Percentiles rank a stretch among this genome's conserved stretches.
These are phyloP conservation scores for Cyclina sinensis DNA, from an alignment of 1,140 invertebrate genomes.

Conservation along the genomic window DNA sequence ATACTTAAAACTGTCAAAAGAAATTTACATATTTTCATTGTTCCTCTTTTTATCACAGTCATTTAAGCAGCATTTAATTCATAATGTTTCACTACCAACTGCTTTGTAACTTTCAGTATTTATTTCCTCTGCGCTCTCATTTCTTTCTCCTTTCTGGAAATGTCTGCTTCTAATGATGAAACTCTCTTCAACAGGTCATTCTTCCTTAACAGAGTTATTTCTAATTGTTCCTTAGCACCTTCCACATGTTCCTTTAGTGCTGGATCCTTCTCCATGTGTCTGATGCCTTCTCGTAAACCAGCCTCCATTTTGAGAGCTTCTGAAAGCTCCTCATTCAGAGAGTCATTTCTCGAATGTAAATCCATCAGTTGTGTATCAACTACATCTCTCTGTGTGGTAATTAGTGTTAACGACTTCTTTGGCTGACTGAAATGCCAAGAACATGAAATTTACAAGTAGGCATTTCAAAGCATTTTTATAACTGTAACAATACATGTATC, in stretches of 20 bases:
- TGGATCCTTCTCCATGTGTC: conserved; percentile 62
- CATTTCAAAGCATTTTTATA: too few relatives aligned
- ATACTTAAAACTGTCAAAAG: too few relatives aligned
- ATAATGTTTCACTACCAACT: too few relatives aligned
- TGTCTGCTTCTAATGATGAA: conserved; percentile 74
- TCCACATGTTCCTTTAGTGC: conserved; percentile 38
- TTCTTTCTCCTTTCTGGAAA: conserved; percentile 79
- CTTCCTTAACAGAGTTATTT: conserved; percentile 68
- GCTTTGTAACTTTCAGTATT: too few relatives aligned
- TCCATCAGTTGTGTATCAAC: conserved; percentile 78
- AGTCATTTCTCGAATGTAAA: conserved; percentile 77
- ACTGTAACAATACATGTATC: too few relatives aligned
- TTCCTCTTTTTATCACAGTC: too few relatives aligned
- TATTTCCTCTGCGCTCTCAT: conserved; percentile 70
- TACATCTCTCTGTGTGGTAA: conserved; percentile 73
- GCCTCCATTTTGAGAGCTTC: conserved; percentile 78
- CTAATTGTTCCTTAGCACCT: conserved; percentile 71
- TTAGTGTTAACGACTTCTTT: conserved; percentile 55
- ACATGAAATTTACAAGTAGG: too few relatives aligned
- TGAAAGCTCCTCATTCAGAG: conserved; percentile 77
- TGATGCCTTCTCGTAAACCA: conserved; percentile 75
- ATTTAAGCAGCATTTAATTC: too few relatives aligned
- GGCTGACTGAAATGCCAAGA: conserved; percentile 41
- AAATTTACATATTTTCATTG: too few relatives aligned
- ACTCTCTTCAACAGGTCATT: conserved; percentile 77